Percentiles rank a stretch among this genome's conserved stretches.
These are phyloP conservation scores for Brachynemurus nebulosus DNA, from an alignment of 2,888 invertebrate species.

Conservation along the genomic window DNA sequence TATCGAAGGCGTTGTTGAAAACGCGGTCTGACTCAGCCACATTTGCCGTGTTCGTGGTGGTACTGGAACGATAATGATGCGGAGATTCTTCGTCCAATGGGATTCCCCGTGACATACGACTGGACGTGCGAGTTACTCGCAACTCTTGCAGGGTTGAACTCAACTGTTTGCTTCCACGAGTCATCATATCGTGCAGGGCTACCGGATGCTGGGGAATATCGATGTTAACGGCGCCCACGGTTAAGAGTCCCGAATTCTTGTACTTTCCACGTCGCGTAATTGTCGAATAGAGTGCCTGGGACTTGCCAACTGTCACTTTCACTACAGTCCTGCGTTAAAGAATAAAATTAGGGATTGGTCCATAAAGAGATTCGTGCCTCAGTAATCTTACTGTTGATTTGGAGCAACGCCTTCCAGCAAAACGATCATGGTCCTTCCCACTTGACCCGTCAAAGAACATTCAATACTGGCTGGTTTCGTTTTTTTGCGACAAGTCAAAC, in stretches of 20 bases:
- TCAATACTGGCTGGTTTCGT: conserved; percentile 55
- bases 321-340: conserved; percentile 86
- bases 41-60: conserved; percentile 18
- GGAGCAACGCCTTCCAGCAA: conserved; percentile 82
- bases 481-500: conserved; percentile 80
- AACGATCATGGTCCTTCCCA: conserved; percentile 85
- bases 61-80: conserved; percentile 8
- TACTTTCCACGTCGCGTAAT: conserved; percentile 59
- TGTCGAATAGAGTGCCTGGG: conserved; percentile 83
- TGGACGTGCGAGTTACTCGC: conserved; percentile 66
- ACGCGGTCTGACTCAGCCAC: conserved; percentile 12
- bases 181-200: conserved; percentile 96
- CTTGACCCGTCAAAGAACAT: conserved; percentile 74
- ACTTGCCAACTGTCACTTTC: conserved; percentile 82
- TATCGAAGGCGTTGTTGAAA: conserved; percentile 19
- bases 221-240: conserved; percentile 79
- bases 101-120: conserved; percentile 53
- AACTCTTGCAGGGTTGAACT: conserved; percentile 86
- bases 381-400: conserved; percentile 54
- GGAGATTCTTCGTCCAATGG: conserved; percentile 36
- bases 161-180: conserved; percentile 81
- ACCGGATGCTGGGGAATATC: conserved; percentile 98
- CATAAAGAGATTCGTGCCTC: too few species aligned
- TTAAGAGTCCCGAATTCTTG: conserved; percentile 67
- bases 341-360: too few species aligned